phyloP scores from a whole-genome alignment of 2,113 vertebrate species.

The Chaetops frenatus region DNA sequence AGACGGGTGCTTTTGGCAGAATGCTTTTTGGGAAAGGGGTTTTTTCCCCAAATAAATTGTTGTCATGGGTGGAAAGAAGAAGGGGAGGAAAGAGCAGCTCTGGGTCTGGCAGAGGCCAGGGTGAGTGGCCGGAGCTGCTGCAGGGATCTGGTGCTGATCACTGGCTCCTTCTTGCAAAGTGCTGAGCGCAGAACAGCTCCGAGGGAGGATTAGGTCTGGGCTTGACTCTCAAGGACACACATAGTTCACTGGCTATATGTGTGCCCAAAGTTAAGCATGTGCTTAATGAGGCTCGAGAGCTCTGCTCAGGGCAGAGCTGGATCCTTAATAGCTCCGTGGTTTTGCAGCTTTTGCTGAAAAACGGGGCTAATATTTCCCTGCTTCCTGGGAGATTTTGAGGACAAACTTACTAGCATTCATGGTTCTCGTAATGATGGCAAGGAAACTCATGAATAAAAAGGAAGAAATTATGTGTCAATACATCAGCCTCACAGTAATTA shows the following conservation, averaged over 20 bases:
- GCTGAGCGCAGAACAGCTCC: conserved; percentile 8
- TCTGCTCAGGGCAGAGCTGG: conserved; percentile 6
- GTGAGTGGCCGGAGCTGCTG: not conserved
- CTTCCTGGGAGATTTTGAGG: conserved; percentile 27
- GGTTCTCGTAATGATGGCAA: not conserved
- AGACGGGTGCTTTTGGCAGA: not conserved
- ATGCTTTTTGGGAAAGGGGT: not conserved
- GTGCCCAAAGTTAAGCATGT: conserved; percentile 50
- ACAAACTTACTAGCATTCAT: not conserved
- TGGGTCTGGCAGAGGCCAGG: not conserved
- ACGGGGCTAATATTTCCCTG: not conserved
- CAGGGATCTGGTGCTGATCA: not conserved
- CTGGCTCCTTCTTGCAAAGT: not conserved
- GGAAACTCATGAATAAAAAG: not conserved
- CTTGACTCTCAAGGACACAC: conserved; percentile 36
- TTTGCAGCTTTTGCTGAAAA: conserved; percentile 38
- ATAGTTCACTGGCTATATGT: conserved; percentile 31
- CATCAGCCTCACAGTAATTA: not conserved
- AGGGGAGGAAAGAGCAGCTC: not conserved
- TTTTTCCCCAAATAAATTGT: not conserved
- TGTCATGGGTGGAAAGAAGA: not conserved
- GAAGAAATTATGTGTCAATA: not conserved
- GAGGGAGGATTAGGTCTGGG: not conserved
- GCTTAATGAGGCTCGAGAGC: conserved; percentile 51
- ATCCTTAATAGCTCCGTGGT: conserved; percentile 4